A percentile compares a stretch with the other conserved stretches of the same genome.
Evolutionary conservation across 2,888 invertebrate genomes (phyloP).

Genomic region (Erebia palarica): DNA sequence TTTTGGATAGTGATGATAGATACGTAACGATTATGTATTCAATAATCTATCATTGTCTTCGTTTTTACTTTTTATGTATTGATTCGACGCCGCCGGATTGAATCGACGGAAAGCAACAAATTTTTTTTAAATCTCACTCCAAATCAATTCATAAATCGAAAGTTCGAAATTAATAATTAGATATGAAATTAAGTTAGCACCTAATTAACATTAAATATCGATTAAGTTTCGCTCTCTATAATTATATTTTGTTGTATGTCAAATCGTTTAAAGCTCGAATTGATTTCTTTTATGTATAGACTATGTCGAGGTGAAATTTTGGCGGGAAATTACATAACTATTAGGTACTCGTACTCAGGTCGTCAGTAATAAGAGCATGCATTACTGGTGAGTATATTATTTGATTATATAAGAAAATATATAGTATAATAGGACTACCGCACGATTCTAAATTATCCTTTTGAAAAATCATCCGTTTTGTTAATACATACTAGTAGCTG

Average conservation of each 20-base stretch:
- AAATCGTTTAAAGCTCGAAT: constrained; percentile 12
- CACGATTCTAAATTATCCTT: background rate
- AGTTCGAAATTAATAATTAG: constrained; percentile 4
- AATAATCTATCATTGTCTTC: too few relatives aligned
- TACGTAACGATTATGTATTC: too few relatives aligned
- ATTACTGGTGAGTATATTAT: background rate
- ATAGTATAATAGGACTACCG: too few relatives aligned
- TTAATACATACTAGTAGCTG: too few relatives aligned
- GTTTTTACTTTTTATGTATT: too few relatives aligned
- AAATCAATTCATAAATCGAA: background rate
- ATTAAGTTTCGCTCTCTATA: constrained; percentile 17
- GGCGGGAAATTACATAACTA: constrained; percentile 10
- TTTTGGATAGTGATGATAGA: too few relatives aligned
- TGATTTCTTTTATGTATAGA: constrained; percentile 5
- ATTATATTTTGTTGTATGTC: constrained; percentile 15
- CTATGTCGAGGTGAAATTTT: constrained; percentile 15
- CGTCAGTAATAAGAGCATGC: background rate
- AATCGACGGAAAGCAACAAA: background rate
- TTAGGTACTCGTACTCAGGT: background rate
- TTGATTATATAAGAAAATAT: background rate
- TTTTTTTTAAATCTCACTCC: background rate
- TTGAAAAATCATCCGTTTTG: too few relatives aligned
- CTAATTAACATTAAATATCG: constrained; percentile 6
- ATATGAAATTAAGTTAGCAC: constrained; percentile 1
- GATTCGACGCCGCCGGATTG: too few relatives aligned